Evolutionary conservation across 2,888 invertebrate genomes (phyloP).

Genomic region (Perdita meconis): DNA sequence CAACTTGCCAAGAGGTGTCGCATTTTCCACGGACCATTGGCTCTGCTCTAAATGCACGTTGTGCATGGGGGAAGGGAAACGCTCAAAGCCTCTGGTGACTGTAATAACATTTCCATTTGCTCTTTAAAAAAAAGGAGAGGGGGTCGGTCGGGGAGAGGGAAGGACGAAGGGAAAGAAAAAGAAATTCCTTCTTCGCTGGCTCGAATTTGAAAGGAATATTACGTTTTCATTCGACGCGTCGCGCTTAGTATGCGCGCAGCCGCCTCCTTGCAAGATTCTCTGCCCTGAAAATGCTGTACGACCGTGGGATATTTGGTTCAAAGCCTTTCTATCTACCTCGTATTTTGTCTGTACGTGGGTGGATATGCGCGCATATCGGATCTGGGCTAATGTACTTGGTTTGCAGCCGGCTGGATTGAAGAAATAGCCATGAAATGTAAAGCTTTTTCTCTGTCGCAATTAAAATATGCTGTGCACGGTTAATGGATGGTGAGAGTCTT

Average conservation of each 20-base stretch:
- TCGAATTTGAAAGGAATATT: slow-evolving; percentile 53
- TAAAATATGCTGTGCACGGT: not conserved
- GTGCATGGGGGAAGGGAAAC: slow-evolving; percentile 35
- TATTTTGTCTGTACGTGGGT: not conserved
- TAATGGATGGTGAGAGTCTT: not conserved
- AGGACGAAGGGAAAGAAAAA: not conserved
- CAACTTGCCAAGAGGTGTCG: slow-evolving; percentile 49
- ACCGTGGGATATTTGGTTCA: not conserved
- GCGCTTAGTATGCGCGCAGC: slow-evolving; percentile 40
- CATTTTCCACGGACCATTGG: slow-evolving; percentile 67
- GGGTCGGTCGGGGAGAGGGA: too few relatives aligned
- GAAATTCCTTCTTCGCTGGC: slow-evolving; percentile 15
- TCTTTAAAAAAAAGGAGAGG: slow-evolving; percentile 23
- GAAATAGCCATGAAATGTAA: not conserved
- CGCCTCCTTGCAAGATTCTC: slow-evolving; percentile 13
- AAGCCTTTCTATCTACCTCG: not conserved
- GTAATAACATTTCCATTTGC: slow-evolving; percentile 63
- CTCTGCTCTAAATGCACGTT: slow-evolving; percentile 58
- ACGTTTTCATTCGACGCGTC: slow-evolving; percentile 35
- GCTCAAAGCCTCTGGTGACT: slow-evolving; percentile 52
- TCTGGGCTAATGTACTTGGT: not conserved
- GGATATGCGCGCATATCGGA: not conserved
- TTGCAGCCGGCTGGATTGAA: not conserved
- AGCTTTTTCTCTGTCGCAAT: not conserved
- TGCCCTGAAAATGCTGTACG: slow-evolving; percentile 20